Conservation (phyloP, 2,113 vertebrate species). For the Tachycineta bicolor region DNA sequence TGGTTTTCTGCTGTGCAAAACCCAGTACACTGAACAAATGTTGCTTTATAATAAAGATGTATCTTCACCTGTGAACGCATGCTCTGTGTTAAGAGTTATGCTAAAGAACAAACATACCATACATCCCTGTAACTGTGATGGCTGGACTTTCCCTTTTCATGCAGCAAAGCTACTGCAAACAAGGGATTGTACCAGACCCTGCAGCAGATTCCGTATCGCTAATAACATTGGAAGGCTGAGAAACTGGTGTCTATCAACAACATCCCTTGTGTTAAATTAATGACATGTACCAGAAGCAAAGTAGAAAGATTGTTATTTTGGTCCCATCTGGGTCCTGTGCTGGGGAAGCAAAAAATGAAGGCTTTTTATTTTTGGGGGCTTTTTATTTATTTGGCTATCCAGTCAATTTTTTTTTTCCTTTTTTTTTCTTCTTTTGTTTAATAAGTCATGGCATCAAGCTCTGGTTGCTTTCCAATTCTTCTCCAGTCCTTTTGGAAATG, state of each 20-base stretch:
- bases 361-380: neutral
- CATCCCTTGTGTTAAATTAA: slow-evolving; percentile 45
- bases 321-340: slow-evolving; percentile 29
- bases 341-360: neutral
- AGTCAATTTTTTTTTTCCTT: neutral
- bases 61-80: neutral
- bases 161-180: neutral
- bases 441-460: neutral
- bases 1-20: neutral
- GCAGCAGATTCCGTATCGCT: neutral
- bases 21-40: neutral
- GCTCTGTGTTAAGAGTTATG: neutral
- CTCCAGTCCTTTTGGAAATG: neutral
- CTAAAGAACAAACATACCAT: neutral
- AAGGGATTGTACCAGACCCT: neutral
- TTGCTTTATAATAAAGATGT: neutral
- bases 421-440: too few species aligned
- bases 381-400: neutral
- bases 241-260: slow-evolving; percentile 47
- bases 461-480: neutral
- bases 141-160: neutral
- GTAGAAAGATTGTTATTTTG: neutral
- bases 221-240: slow-evolving; percentile 37
- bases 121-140: neutral
- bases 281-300: slow-evolving; percentile 40